Evolutionary conservation across 1,140 invertebrate genomes (phyloP).

Genomic region (Cyrtorhinus lividipennis): DNA sequence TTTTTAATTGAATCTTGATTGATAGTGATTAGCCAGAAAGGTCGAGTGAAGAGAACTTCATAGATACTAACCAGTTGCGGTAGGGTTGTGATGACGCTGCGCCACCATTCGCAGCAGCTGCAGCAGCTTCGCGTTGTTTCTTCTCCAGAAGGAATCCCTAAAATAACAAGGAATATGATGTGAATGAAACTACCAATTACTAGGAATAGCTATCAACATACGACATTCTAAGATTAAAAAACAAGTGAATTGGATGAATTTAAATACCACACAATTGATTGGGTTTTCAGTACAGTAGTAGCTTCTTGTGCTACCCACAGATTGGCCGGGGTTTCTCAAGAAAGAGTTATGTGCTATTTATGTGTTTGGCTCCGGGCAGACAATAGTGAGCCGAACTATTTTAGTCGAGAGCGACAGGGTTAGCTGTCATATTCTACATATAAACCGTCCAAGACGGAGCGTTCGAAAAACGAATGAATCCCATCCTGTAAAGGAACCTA

Average conservation of each 20-base stretch:
- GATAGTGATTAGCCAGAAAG: too few species aligned
- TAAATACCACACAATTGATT: too few species aligned
- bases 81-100: conserved; percentile 46
- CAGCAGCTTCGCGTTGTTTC: conserved; percentile 62
- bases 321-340: not conserved
- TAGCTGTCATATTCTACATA: not conserved
- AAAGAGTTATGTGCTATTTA: conserved; percentile 5
- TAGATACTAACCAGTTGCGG: conserved; percentile 69
- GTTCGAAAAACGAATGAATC: too few species aligned
- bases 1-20: too few species aligned
- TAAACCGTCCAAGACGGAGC: too few species aligned
- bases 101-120: conserved; percentile 49
- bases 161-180: not conserved
- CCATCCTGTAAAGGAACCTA: too few species aligned
- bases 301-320: not conserved
- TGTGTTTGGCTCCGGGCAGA: conserved; percentile 3
- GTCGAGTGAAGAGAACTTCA: too few species aligned
- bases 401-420: conserved; percentile 1
- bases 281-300: too few species aligned
- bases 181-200: not conserved
- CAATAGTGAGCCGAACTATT: conserved; percentile 1
- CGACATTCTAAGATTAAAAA: too few species aligned
- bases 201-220: too few species aligned
- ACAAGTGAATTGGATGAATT: too few species aligned
- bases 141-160: conserved; percentile 81